Base-by-base conservation (phyloP, 53 echinoderm and acorn worm genomes). In the Mesocentrotus franciscanus region DNA sequence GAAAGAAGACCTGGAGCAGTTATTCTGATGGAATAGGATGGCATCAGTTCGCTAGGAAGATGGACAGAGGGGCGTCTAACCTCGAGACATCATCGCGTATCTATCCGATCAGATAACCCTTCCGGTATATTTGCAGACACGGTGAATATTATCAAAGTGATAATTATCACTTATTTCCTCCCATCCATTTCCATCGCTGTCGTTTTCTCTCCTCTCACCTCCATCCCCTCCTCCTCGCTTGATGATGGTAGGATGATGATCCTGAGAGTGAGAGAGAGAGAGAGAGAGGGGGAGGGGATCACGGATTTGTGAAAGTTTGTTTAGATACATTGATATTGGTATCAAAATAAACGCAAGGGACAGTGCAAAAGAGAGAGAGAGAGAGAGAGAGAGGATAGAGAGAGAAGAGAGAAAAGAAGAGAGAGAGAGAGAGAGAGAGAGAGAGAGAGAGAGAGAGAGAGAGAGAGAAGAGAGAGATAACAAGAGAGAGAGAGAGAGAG, bases 81-180 rank as follows among this genome's bases (percentile, higher is more conserved):
- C 58, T 17, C 57, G 15, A 87, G 87, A 56, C 58, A 81, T 42
- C 81, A 42, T 81, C 81, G 36, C 36, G 81, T 81, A 81, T 81
- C 81, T 42, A 39, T 16, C 16, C 27, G 57, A 58, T 87, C 58
- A 27, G 87, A 87, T 58, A 81, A 12, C 87, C n/a, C 87, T 87
- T 15, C 56, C 87, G 59, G 87, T 87, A 27, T 58, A 87, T 87
- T 87, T 27, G 87, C 87, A 87, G 87, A 87, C 87, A 87, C 58
- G 87, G 8, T 87, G 58, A 13, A 58, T 55, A 85, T 85, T 9
- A 56, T 85, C 49, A 55, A 81, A 55, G 85, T 55, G 85, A 85
- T 87, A 87, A 5, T 56, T 58, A 87, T 87, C 87, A 11, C n/a
- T 58, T 57, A 87, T 13, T 13, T 87, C 29, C 57, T 56, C 56